Percentiles rank a stretch among this genome's conserved stretches.
Evolutionary conservation across 2,113 vertebrate species (phyloP).

Genomic region (Cryptomyrus ogoouensis): DNA sequence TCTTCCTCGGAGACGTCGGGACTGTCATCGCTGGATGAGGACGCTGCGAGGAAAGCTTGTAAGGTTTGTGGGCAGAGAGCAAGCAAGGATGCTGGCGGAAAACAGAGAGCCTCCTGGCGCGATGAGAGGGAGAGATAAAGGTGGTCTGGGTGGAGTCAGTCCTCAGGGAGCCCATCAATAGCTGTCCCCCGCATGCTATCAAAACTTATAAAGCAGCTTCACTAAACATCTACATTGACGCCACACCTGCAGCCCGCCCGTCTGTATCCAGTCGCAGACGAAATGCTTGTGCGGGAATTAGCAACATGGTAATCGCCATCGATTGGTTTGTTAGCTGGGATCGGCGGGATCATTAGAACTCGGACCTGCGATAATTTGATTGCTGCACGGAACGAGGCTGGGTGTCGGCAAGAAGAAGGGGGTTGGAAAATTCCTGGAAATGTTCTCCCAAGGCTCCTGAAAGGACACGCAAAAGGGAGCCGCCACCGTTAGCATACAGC

Average conservation of each 20-base stretch:
- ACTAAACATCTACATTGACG: not conserved
- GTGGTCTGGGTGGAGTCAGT: not conserved
- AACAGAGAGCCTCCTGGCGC: not conserved
- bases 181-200: not conserved
- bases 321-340: not conserved
- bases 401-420: not conserved
- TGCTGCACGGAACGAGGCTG: not conserved
- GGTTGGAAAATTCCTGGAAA: too few species aligned
- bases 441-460: not conserved
- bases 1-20: not conserved
- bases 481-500: not conserved
- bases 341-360: not conserved
- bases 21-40: not conserved
- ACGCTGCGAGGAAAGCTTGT: not conserved
- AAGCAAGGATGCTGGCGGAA: not conserved
- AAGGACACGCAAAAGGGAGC: not conserved
- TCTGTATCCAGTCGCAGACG: not conserved
- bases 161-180: not conserved
- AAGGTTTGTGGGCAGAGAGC: not conserved
- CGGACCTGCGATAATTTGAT: not conserved
- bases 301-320: not conserved
- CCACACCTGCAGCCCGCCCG: not conserved
- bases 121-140: not conserved
- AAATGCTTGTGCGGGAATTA: not conserved
- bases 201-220: not conserved